Conservation (phyloP, 2,888 invertebrate genomes). For the Pyrgus malvae region DNA sequence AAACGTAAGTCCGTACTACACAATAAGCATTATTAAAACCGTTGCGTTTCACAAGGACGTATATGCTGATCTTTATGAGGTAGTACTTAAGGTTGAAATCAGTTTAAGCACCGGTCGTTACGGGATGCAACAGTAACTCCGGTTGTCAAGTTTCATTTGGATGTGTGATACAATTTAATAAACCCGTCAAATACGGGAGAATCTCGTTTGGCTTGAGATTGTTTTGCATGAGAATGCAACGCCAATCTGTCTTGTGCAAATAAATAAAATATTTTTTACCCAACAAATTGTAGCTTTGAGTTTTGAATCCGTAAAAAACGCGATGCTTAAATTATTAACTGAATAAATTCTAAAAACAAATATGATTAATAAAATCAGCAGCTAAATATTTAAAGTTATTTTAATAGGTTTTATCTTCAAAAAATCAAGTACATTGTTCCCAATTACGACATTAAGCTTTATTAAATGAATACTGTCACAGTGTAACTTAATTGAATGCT, state of each 20-base stretch:
- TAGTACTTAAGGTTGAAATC: background rate
- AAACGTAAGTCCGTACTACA: background rate
- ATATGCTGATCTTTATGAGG: background rate
- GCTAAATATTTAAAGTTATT: too few relatives aligned
- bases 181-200: constrained; percentile 53
- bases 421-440: too few relatives aligned
- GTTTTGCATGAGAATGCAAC: constrained; percentile 55
- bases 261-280: constrained; percentile 46
- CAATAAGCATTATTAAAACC: constrained; percentile 12
- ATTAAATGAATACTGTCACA: too few relatives aligned
- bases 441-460: too few relatives aligned
- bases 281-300: too few relatives aligned
- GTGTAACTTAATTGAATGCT: too few relatives aligned
- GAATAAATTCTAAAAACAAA: too few relatives aligned
- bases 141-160: constrained; percentile 21
- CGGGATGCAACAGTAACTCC: constrained; percentile 5
- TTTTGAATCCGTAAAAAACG: too few relatives aligned
- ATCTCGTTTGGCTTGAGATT: constrained; percentile 41
- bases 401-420: too few relatives aligned
- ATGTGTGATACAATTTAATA: constrained; percentile 50
- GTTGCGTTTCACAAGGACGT: background rate
- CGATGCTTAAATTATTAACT: too few relatives aligned
- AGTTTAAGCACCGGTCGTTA: background rate
- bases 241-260: constrained; percentile 59
- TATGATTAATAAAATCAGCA: too few relatives aligned